Evolutionary conservation across 64 coral and sea anemone genomes (phyloP), one percentile per base, ranked within the genome.

Genomic region (Trachythela sp.): DNA sequence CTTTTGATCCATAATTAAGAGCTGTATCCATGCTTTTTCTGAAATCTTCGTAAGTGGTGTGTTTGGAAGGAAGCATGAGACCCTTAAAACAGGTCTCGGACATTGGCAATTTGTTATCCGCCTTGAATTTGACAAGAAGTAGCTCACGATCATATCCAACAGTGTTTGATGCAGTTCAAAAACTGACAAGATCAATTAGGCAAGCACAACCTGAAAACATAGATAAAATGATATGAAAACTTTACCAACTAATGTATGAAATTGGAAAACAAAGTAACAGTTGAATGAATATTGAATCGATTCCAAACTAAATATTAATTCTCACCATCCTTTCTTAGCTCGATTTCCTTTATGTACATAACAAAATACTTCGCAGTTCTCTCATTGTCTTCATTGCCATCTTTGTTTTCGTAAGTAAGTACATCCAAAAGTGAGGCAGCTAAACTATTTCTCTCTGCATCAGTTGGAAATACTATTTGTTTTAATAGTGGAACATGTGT

Each of bases 41-140:
- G 75, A 80, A 80, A 22, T 80, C 75, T 30, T 80, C 75, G 34
- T 80, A 80, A 40, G 8, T 80, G 27, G 31, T 20, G 37, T 80
- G 30, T 80, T 18, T 37, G 4, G 75, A 34, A 29, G 75, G 75
- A 80, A 80, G 20, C 9, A 30, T 80, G 20, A 80, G 20, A 11
- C 27, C 75, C 75, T 34, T 80, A 80, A 80, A 80, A 35, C 75
- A 80, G 34, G 75, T 80, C 30, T 80, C 75, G 8, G 75, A n/a
- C 33, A 80, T 13, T 35, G 75, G 75, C 32, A 80, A 40, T 3
- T 35, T 22, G 14, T 29, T 29, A 37, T 80, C 75, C 8, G 8
- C 75, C 31, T 80, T 35, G 30, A 80, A 80, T 80, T 80, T 80
- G 75, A 40, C 75, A 10, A 18, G 30, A 8, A 80, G 34, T 9